A percentile compares a stretch with the other conserved stretches of the same genome.
Evolutionary conservation across 2,797 vertebrate genomes (phyloP).

Genomic region (Aulostomus chinensis): DNA sequence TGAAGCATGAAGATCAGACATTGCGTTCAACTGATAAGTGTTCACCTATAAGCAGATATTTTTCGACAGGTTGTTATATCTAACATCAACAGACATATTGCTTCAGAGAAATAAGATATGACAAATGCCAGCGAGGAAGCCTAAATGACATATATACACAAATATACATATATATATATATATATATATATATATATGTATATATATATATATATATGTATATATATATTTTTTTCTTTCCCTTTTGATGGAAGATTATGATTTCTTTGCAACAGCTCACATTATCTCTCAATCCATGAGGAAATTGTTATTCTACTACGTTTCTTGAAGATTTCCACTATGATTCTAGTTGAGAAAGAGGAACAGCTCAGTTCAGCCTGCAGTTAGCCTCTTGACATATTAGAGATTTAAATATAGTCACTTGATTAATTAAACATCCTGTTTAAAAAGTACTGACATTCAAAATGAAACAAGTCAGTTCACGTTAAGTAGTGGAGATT

Average conservation of each 20-base stretch:
- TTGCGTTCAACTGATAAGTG: constrained; percentile 25
- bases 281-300: constrained; percentile 36
- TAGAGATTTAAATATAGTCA: no score
- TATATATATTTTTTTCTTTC: constrained; percentile 29
- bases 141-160: no score
- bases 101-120: constrained; percentile 45
- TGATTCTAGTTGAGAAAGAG: neutral
- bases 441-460: neutral
- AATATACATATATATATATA: no score
- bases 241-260: constrained; percentile 41
- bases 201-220: no score
- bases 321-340: constrained; percentile 10
- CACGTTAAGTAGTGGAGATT: neutral
- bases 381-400: constrained; percentile 9
- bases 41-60: constrained; percentile 46
- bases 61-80: constrained; percentile 38
- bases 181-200: no score
- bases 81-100: constrained; percentile 36
- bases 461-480: neutral
- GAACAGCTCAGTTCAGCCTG: constrained; percentile 5
- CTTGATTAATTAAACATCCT: constrained; percentile 5
- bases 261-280: constrained; percentile 31
- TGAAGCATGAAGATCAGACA: constrained; percentile 40
- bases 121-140: constrained; percentile 33
- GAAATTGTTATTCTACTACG: constrained; percentile 38